Evolutionary conservation across 2,113 vertebrate species (phyloP).

Genomic region (Pseudorectes ferrugineus): DNA sequence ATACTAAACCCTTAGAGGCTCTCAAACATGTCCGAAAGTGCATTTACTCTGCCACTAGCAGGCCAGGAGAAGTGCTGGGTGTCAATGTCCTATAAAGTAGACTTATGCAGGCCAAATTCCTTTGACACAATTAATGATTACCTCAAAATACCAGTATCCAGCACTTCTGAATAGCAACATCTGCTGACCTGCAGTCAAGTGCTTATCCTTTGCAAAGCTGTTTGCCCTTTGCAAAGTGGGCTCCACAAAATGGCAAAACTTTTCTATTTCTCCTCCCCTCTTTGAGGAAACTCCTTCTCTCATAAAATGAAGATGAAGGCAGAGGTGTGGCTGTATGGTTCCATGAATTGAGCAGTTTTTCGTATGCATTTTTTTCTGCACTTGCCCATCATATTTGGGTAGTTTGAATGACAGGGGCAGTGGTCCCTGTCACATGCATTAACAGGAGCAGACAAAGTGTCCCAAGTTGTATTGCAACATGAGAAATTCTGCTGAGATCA

Average conservation of each 20-base stretch:
- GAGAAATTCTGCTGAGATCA: not conserved
- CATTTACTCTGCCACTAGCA: not conserved
- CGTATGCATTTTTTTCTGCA: not conserved
- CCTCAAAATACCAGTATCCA: not conserved
- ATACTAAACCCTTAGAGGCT: not conserved
- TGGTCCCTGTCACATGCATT: not conserved
- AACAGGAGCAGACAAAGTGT: not conserved
- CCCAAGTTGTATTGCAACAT: not conserved
- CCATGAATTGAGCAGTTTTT: not conserved
- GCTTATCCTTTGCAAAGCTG: not conserved
- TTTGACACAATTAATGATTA: not conserved
- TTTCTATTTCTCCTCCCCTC: not conserved
- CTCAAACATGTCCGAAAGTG: not conserved
- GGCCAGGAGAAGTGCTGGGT: not conserved
- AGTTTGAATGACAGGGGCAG: not conserved
- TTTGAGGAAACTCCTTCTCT: not conserved
- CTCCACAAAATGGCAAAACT: not conserved
- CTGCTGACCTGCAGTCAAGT: not conserved
- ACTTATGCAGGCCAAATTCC: not conserved
- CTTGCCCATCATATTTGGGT: not conserved
- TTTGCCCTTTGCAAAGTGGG: not conserved
- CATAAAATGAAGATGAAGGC: not conserved
- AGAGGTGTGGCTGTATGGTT: not conserved
- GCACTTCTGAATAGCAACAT: not conserved
- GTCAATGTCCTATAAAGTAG: not conserved